Base-by-base conservation (phyloP, 2,113 vertebrate genomes). In the Neotragus pygmaeus region DNA sequence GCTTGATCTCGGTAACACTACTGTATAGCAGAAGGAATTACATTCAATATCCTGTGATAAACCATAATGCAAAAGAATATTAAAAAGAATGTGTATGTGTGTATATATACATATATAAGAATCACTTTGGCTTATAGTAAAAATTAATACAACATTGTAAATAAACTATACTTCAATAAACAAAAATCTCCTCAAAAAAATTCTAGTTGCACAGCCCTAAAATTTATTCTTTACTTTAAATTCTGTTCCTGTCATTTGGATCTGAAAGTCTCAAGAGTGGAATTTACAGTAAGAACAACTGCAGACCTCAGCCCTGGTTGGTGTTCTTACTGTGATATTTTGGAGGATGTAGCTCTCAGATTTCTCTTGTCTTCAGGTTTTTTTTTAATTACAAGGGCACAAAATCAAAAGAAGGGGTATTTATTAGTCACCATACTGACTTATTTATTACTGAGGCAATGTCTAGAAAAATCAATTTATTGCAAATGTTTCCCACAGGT, bases 311-410 rank as follows among this genome's bases (percentile, higher is more conserved):
- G 89, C 12, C 25, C 75, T 75, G 33, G n/a, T 82, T 91, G 84
- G 57, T 64, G 80, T 57, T 70, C 45, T 93, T 57, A 49, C 73
- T 85, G 15, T 57, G 86, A 19, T 55, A 90, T 87, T 94, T 94
- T 62, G 49, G 78, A 43, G 93, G 86, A 90, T 33, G 58, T 49
- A 30, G 30, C 87, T 94, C 93, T 77, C 27, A 92, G 92, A 92
- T 95, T 62, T 75, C 58, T 95, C 88, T 90, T 78, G 49, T 88
- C 92, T 97, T 97, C 64, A 64, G 70, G 94, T 82, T 95, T n/a
- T 95, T n/a, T 94, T 78, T 98, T 92, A 97, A 97, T 97, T 96
- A 96, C 81, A 98, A 93, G 94, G 83, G 73, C 97, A 90, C 97
- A 98, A 98, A 96, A 98, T 97, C 94, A 97, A 95, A 91, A 88